Conservation (phyloP, 2,888 invertebrate species). For the Lasioglossum calceatum region DNA sequence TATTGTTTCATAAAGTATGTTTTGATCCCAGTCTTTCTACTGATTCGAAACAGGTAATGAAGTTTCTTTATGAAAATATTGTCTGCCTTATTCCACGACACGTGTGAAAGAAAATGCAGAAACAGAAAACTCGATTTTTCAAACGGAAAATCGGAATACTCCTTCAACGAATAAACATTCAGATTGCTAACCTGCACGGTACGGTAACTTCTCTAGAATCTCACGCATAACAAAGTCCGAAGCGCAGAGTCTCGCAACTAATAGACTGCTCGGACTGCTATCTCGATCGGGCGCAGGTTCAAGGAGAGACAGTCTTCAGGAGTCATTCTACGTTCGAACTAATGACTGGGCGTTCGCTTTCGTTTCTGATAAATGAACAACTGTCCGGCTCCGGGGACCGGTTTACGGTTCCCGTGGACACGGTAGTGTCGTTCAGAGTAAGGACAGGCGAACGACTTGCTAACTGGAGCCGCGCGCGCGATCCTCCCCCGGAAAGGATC, state of each 20-base stretch:
- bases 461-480: slow-evolving; percentile 38
- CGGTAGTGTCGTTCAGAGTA: slow-evolving; percentile 15
- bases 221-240: not conserved
- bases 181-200: not conserved
- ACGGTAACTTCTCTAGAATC: not conserved
- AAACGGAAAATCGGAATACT: too few species aligned
- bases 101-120: too few species aligned
- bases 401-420: slow-evolving; percentile 29
- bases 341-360: not conserved
- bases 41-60: too few species aligned
- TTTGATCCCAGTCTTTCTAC: too few species aligned
- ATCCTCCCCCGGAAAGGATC: slow-evolving; percentile 41
- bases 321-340: slow-evolving; percentile 1
- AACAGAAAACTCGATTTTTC: too few species aligned
- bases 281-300: slow-evolving; percentile 1
- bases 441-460: slow-evolving; percentile 37
- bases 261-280: not conserved
- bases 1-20: too few species aligned
- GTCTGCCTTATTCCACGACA: too few species aligned
- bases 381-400: not conserved
- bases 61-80: too few species aligned
- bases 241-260: not conserved
- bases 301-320: not conserved
- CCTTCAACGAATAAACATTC: not conserved
- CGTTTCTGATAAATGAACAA: not conserved